Evolutionary conservation across 2,888 invertebrate genomes (phyloP).

Genomic region (Drosophila vallismaia): DNA sequence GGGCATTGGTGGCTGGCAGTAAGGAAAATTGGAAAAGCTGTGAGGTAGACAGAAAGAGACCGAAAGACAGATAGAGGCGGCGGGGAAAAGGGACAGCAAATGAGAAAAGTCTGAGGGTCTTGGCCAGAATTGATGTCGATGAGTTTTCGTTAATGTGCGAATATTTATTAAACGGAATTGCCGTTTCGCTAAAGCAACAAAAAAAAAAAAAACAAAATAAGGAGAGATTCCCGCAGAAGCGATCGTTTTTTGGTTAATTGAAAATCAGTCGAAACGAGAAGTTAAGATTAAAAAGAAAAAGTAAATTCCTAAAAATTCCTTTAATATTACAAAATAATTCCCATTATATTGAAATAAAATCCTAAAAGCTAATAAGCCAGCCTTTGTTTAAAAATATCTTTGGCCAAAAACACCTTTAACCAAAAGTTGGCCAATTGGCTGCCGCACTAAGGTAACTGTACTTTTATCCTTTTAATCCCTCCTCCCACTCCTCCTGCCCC

Average conservation of each 20-base stretch:
- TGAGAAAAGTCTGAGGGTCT: conserved; percentile 23
- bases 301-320: too few relatives aligned
- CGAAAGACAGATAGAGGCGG: conserved; percentile 3
- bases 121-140: conserved; percentile 40
- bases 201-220: background rate
- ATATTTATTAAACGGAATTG: conserved; percentile 67
- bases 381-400: background rate
- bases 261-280: conserved; percentile 1
- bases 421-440: background rate
- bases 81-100: conserved; percentile 6
- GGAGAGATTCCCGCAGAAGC: background rate
- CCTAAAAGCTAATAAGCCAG: too few relatives aligned
- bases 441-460: conserved; percentile 9
- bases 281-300: conserved; percentile 1
- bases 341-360: too few relatives aligned
- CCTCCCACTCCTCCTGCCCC: background rate
- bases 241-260: conserved; percentile 34
- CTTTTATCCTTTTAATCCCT: background rate
- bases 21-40: conserved; percentile 13
- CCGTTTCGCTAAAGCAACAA: background rate
- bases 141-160: conserved; percentile 69
- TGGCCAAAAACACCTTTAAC: background rate
- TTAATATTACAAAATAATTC: too few relatives aligned
- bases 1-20: too few relatives aligned
- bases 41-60: background rate